These are phyloP conservation scores for Silurus meridionalis DNA, from an alignment of 2,113 vertebrate species.

Conservation along the genomic window DNA sequence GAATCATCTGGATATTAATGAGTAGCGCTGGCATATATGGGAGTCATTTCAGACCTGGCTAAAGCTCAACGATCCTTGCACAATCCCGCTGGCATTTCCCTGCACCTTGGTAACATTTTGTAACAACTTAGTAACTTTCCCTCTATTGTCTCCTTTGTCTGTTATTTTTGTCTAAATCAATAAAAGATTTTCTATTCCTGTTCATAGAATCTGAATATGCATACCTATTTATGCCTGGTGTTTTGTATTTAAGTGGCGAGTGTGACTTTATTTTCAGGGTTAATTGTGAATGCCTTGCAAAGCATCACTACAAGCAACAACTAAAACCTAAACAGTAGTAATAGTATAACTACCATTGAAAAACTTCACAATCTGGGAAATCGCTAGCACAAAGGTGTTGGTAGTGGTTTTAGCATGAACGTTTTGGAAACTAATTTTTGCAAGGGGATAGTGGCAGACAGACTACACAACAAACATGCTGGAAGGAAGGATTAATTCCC, in stretches of 20 bases:
- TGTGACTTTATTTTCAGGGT: background rate
- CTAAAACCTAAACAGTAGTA: background rate
- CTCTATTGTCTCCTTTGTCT: background rate
- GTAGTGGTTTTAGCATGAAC: background rate
- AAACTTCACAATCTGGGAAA: background rate
- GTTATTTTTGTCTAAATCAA: slow-evolving; percentile 3
- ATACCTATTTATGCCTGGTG: background rate
- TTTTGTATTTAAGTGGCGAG: background rate
- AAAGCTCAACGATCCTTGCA: slow-evolving; percentile 16
- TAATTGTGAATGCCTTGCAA: background rate
- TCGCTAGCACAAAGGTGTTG: background rate
- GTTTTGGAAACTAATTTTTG: background rate
- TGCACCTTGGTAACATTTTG: background rate
- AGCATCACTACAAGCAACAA: background rate
- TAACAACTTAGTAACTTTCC: background rate
- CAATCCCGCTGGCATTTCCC: background rate
- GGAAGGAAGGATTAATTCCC: background rate
- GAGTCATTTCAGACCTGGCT: slow-evolving; percentile 34
- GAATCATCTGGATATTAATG: slow-evolving; percentile 1
- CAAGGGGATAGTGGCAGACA: background rate
- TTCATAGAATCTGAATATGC: background rate
- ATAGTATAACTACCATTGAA: background rate
- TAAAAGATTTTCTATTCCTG: background rate
- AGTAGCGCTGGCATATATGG: slow-evolving; percentile 12
- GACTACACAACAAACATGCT: background rate